Evolutionary conservation across 2,888 invertebrate genomes (phyloP), one percentile per base, ranked within the genome.

Genomic region (Drosophila kanekoi): DNA sequence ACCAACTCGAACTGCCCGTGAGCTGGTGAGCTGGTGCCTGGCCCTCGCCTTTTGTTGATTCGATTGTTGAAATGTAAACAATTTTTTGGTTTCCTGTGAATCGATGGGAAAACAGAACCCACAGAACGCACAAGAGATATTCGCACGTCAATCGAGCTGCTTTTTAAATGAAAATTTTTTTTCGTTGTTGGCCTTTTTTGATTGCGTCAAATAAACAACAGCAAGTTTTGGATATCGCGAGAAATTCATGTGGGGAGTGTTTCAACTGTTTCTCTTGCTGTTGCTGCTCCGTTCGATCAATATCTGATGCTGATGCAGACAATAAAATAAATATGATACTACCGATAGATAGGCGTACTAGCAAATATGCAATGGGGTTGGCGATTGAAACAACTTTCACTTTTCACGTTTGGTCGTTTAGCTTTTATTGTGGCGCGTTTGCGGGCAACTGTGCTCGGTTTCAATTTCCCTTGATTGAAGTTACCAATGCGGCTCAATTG

Each of bases 391-490:
- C 37, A 49, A 62, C 72, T 77, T 78, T 72, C 65, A 53, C 28
- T 76, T 60, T 83, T 65, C 68, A 11, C 66, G 53, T 52, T 28
- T 18, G 37, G 57, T 60, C 87, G 87, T 65, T 77, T 83, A 54
- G 38, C 60, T 69, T 71, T 71, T 68, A 53, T 49, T 72, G 59
- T 37, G 49, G 16, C 20, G 38, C 45, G 40, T n/a, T 57, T 38
- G 1, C 10, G 20, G 43, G 14, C 59, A 62, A 51, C 70, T 62
- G 49, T 38, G 56, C 69, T 67, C 74, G 72, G 76, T 82, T 85
- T 82, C 89, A 86, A 86, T 84, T 84, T 86, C 84, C 77, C 87
- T 71, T 88, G 83, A 86, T 88, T 86, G 87, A 74, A 79, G 89
- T 68, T 76, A 69, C 53, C 73, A 58, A 59, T 69, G 66, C 59